A percentile compares a stretch with the other conserved stretches of the same genome.
Evolutionary conservation across 2,888 invertebrate genomes (phyloP).

Genomic region (Ceramica pisi): DNA sequence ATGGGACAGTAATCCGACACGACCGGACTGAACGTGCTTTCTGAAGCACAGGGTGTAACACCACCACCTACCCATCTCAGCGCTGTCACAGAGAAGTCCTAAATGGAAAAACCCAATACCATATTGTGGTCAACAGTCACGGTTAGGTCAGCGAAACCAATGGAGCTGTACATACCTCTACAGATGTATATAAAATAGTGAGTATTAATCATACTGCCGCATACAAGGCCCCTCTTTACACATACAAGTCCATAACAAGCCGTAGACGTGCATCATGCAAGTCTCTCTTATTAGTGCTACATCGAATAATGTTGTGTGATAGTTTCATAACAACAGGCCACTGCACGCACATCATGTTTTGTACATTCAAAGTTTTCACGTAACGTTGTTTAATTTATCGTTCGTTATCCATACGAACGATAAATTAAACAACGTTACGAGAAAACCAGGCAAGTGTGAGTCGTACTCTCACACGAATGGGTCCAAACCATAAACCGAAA

Average conservation of each 20-base stretch:
- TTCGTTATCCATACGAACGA: too few relatives aligned
- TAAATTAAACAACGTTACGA: not conserved
- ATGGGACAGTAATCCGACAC: too few relatives aligned
- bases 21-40: too few relatives aligned
- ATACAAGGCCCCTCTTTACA: not conserved
- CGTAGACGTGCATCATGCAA: slow-evolving; percentile 11
- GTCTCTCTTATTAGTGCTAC: slow-evolving; percentile 14
- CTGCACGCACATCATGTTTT: slow-evolving; percentile 4
- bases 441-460: not conserved
- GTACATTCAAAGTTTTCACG: too few relatives aligned
- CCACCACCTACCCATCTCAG: not conserved
- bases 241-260: slow-evolving; percentile 17
- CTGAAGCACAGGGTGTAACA: too few relatives aligned
- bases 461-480: too few relatives aligned
- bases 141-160: too few relatives aligned
- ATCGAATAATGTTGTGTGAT: slow-evolving; percentile 45
- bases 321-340: slow-evolving; percentile 36
- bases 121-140: not conserved
- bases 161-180: too few relatives aligned
- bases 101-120: not conserved
- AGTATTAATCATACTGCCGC: not conserved
- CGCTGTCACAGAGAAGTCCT: not conserved
- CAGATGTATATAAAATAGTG: too few relatives aligned
- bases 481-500: too few relatives aligned
- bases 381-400: too few relatives aligned